phyloP scores from a whole-genome alignment of 2,888 invertebrate genomes.

The Ceraclea dissimilis region DNA sequence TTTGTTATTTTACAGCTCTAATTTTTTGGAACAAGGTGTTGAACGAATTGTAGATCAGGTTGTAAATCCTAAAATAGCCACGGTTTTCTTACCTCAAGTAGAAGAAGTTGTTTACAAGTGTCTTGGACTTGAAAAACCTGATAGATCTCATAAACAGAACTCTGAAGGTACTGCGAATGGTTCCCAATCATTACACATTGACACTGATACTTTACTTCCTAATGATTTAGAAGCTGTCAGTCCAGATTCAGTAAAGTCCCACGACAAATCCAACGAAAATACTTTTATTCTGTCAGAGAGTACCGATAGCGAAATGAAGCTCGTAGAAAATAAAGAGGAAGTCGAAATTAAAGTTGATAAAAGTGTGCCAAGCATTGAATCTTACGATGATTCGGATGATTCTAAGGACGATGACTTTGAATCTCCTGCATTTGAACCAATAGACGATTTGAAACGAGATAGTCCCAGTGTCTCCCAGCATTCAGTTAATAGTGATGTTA shows the following conservation, averaged over 20 bases:
- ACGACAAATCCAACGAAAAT: conserved; percentile 31
- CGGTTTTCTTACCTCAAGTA: conserved; percentile 82
- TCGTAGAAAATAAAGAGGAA: conserved; percentile 27
- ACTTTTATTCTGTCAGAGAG: not conserved
- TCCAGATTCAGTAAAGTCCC: conserved; percentile 65
- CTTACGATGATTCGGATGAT: conserved; percentile 31
- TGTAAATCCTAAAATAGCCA: conserved; percentile 85
- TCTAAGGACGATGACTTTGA: conserved; percentile 54
- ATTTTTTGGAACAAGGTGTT: conserved; percentile 83
- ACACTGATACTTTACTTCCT: conserved; percentile 57
- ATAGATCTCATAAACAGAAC: conserved; percentile 33
- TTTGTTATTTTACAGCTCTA: conserved; percentile 53
- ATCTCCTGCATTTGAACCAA: conserved; percentile 59
- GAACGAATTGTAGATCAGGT: conserved; percentile 95
- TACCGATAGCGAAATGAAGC: conserved; percentile 22
- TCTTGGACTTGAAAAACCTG: conserved; percentile 71
- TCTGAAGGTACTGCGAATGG: conserved; percentile 32
- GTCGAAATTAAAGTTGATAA: conserved; percentile 22
- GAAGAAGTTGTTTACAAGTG: conserved; percentile 85
- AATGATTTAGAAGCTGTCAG: conserved; percentile 76
- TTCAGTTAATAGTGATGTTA: conserved; percentile 44
- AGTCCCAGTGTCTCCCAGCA: conserved; percentile 51
- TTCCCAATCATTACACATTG: conserved; percentile 30
- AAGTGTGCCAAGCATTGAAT: conserved; percentile 19
- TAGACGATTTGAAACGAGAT: conserved; percentile 43